A percentile compares a stretch with the other conserved stretches of the same genome.
Evolutionary conservation across 2,888 invertebrate genomes (phyloP).

Genomic region (Ecliptopera silaceata): DNA sequence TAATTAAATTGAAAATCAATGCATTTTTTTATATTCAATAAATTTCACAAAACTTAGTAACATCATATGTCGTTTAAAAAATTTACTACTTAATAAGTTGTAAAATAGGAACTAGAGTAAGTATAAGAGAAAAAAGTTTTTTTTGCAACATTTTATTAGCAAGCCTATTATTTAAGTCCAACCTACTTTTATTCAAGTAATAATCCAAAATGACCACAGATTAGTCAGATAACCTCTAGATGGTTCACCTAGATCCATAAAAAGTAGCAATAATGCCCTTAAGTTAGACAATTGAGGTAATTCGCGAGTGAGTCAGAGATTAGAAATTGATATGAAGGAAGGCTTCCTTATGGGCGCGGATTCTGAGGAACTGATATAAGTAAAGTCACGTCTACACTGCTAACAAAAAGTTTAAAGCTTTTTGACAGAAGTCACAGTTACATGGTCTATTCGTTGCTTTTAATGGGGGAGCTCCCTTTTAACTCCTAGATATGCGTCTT

Average conservation of each 20-base stretch:
- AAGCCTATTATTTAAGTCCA: no score
- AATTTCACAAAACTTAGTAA: no score
- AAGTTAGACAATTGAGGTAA: conserved; percentile 28
- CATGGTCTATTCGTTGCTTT: no score
- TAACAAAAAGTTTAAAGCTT: no score
- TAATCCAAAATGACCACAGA: conserved; percentile 9
- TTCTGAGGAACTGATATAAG: conserved; percentile 32
- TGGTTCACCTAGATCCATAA: conserved; percentile 32
- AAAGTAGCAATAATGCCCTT: conserved; percentile 33
- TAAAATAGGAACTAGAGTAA: no score
- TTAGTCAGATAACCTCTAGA: conserved; percentile 31
- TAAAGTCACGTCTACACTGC: conserved; percentile 16
- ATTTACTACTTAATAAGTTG: no score
- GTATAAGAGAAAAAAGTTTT: no score
- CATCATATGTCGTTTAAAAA: no score
- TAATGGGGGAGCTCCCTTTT: no score
- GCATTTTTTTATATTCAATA: not conserved
- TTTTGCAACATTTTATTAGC: no score
- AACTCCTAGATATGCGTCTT: no score
- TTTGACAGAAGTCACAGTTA: no score
- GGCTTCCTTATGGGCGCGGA: conserved; percentile 39
- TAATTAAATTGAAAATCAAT: conserved; percentile 27
- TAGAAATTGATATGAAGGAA: conserved; percentile 37
- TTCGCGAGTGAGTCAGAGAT: conserved; percentile 39
- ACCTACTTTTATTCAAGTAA: conserved; percentile 5